Evolutionary conservation across 2,888 invertebrate genomes (phyloP).

Genomic region (Pseudococcus viburni): DNA sequence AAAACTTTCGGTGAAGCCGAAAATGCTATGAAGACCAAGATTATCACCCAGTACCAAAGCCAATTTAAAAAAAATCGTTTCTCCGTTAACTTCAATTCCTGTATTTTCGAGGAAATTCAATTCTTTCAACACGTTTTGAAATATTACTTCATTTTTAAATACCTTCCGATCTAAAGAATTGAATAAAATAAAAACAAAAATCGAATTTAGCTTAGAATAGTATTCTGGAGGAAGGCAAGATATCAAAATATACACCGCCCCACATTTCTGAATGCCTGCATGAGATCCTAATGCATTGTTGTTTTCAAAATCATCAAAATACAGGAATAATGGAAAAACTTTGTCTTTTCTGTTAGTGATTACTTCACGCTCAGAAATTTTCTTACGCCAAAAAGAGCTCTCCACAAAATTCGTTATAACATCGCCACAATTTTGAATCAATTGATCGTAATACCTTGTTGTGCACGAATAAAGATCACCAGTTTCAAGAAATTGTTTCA

Average conservation of each 20-base stretch:
- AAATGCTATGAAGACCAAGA: neutral
- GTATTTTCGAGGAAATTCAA: neutral
- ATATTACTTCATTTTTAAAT: neutral
- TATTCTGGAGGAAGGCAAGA: neutral
- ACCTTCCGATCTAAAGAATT: neutral
- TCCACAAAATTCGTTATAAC: neutral
- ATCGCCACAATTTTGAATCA: neutral
- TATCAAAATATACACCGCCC: neutral
- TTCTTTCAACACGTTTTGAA: neutral
- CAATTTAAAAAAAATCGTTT: neutral
- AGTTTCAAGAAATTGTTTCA: neutral
- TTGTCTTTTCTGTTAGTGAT: no score
- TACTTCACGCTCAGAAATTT: neutral
- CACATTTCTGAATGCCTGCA: neutral
- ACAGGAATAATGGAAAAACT: neutral
- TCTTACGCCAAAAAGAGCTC: neutral
- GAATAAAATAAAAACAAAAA: neutral
- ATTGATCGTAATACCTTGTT: neutral
- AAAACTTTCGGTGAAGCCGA: neutral
- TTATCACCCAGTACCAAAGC: neutral
- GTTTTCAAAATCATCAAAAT: neutral
- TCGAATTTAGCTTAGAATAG: neutral
- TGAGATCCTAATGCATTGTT: neutral
- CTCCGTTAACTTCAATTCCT: neutral
- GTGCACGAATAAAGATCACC: neutral